phyloP scores from a whole-genome alignment of 2,113 vertebrate genomes.

The Gasterosteus aculeatus region DNA sequence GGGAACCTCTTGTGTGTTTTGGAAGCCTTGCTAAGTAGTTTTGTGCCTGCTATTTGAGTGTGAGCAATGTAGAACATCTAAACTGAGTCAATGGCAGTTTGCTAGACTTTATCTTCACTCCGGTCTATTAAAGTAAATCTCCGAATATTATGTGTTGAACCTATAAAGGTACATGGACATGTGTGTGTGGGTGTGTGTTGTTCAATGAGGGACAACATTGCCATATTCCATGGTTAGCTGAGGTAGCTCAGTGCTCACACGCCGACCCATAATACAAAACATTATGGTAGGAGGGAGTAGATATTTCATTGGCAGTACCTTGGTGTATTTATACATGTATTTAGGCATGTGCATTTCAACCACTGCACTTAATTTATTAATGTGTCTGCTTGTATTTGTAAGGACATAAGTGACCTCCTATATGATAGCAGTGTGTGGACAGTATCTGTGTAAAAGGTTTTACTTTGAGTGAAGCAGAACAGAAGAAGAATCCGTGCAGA shows the following conservation, averaged over 20 bases:
- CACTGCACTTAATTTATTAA: conserved; percentile 19
- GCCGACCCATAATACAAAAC: conserved; percentile 21
- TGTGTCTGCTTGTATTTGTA: neutral
- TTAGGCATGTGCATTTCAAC: conserved; percentile 12
- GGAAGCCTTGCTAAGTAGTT: neutral
- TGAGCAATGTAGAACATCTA: neutral
- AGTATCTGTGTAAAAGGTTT: no score
- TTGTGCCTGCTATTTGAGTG: neutral
- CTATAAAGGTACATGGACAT: neutral
- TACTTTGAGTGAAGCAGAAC: no score
- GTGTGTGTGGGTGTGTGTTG: neutral
- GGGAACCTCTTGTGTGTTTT: neutral
- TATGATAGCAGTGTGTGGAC: no score
- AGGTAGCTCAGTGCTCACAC: neutral
- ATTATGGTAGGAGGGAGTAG: conserved; percentile 42
- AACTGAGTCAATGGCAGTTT: neutral
- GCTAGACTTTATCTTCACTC: neutral
- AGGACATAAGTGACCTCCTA: neutral
- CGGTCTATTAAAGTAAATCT: conserved; percentile 1
- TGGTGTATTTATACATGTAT: conserved; percentile 31
- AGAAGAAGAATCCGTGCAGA: no score
- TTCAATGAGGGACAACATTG: conserved; percentile 5
- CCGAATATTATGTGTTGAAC: neutral
- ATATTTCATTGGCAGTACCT: conserved; percentile 51
- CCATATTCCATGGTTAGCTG: neutral